These are phyloP conservation scores for human DNA, from an alignment of 2,113 vertebrate genomes.

Conservation along the genomic window GRCh38 chr16:72840001-72840500, in stretches of 20 bases:
- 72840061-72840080: conserved; percentile 28
- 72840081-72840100: conserved; percentile 27
- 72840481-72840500: background rate
- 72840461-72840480: background rate
- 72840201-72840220: background rate
- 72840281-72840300: conserved; percentile 71
- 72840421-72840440: background rate
- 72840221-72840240: conserved; percentile 61
- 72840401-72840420: accelerated
- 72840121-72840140: background rate
- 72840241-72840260: conserved; percentile 67
- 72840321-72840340: conserved; percentile 70
- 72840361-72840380: conserved; percentile 67
- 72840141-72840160: conserved; percentile 33
- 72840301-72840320: conserved; percentile 74
- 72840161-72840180: conserved; percentile 30
- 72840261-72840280: conserved; percentile 58
- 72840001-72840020: conserved; percentile 59
- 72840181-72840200: background rate
- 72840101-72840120: background rate
- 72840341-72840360: conserved; percentile 68
- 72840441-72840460: background rate
- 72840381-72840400: background rate
- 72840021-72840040: background rate
- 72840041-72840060: conserved; percentile 54